phyloP scores from a whole-genome alignment of 37 sponge, comb jelly and placozoan species.

The Haliclona indistincta region DNA sequence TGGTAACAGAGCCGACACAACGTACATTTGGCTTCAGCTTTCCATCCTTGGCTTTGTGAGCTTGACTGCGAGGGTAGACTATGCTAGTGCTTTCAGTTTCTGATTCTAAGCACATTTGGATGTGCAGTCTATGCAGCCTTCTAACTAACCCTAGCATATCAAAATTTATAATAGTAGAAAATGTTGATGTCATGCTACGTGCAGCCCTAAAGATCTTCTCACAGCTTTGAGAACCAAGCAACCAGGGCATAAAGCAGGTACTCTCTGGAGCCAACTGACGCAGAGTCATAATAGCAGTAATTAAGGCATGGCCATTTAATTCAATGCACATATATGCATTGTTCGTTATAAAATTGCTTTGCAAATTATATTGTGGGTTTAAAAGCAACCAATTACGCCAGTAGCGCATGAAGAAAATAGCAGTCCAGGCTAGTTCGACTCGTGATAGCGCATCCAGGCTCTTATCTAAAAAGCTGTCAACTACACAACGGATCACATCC shows the following conservation, averaged over 20 bases:
- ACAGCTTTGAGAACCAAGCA: slow-evolving; percentile 63
- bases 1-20: neutral
- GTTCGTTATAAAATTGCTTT: slow-evolving; percentile 37
- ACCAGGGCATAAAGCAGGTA: slow-evolving; percentile 47
- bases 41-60: slow-evolving; percentile 23
- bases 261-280: neutral
- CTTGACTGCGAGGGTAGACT: slow-evolving; percentile 27
- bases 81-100: slow-evolving; percentile 28
- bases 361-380: slow-evolving; percentile 32
- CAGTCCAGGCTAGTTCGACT: slow-evolving; percentile 46
- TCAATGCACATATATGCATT: slow-evolving; percentile 60
- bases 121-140: slow-evolving; percentile 53
- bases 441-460: slow-evolving; percentile 12
- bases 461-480: slow-evolving; percentile 55
- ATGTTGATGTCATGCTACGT: slow-evolving; percentile 46
- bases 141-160: slow-evolving; percentile 55
- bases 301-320: slow-evolving; percentile 55
- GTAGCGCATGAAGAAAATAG: slow-evolving; percentile 39
- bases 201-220: slow-evolving; percentile 53
- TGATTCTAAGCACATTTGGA: slow-evolving; percentile 36
- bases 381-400: slow-evolving; percentile 41
- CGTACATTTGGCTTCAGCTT: neutral
- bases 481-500: slow-evolving; percentile 8
- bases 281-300: slow-evolving; percentile 15
- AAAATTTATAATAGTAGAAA: slow-evolving; percentile 58